Base-by-base conservation (phyloP, 2,888 invertebrate species). In the Thelaira solivaga region DNA sequence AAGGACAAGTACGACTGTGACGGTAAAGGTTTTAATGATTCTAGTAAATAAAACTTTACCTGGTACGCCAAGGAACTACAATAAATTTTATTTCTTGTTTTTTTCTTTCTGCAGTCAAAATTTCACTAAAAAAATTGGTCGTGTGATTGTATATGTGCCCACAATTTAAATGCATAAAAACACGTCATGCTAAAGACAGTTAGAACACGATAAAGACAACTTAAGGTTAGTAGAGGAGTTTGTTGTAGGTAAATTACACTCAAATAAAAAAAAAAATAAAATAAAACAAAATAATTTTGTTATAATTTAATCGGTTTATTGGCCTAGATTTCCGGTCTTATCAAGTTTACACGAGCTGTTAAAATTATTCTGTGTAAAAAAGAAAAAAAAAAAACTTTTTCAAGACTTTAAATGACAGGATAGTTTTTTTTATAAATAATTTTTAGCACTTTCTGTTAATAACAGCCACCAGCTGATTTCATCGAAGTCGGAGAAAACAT, bases 241-340 rank as follows among this genome's bases (percentile, higher is more conserved):
- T 45, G 43, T 31, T 5, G 65, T 45, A 55, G 22, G 13, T 65
- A 53, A 24, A n/a, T 20, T 34, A n/a, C n/a, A n/a, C n/a, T n/a
- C n/a, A n/a, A n/a, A n/a, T n/a, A n/a, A 24, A 41, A n/a, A 20
- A 47, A 18, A 22, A 61, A 41, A 41, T 13, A 22, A 47, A 16
- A 57, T 22, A n/a, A 5, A 7, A 5, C 11, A 11, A 59, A 22
- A 13, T 11, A 67, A 62, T 36, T 68, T 81, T 80, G 73, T 80
- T 80, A 77, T 51, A 80, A 77, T 76, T 77, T 80, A 75, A 82
- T 81, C 65, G 81, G 80, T 81, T 81, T 81, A 75, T 81, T 81
- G 81, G 77, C 80, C 81, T 76, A 81, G 64, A 76, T 82, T 72
- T 65, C 67, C 69, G 55, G 62, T 57, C 20, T 71, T 73, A 65